Evolutionary conservation across 2,797 vertebrate genomes (phyloP).

Genomic region (Pseudomugil gertrudae): DNA sequence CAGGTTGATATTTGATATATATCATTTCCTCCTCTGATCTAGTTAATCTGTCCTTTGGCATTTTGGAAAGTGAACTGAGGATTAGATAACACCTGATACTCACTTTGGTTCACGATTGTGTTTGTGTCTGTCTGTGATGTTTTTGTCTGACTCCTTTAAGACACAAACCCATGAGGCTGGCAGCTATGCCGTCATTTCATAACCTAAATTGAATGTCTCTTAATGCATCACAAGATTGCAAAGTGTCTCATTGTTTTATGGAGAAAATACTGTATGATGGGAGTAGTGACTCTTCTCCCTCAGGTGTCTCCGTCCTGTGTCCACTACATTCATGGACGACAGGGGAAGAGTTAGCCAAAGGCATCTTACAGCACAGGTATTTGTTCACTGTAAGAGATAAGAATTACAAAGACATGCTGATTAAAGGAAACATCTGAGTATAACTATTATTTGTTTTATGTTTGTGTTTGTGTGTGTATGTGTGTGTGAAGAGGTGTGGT

Average conservation of each 20-base stretch:
- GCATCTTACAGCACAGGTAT: slow-evolving; percentile 91
- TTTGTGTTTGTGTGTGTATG: slow-evolving; percentile 20
- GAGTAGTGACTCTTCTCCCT: slow-evolving; percentile 12
- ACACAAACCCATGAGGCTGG: slow-evolving; percentile 9
- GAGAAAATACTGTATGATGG: neutral
- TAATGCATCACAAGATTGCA: slow-evolving; percentile 1
- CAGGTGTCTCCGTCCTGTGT: slow-evolving; percentile 90
- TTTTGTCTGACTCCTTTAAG: slow-evolving; percentile 40
- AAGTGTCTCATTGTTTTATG: neutral
- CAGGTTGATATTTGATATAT: slow-evolving; percentile 38
- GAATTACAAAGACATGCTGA: neutral
- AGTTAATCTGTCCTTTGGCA: slow-evolving; percentile 70
- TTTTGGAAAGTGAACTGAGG: slow-evolving; percentile 58
- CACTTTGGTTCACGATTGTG: slow-evolving; percentile 37
- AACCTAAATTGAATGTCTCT: neutral
- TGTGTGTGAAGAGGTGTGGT: slow-evolving; percentile 80
- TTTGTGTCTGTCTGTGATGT: slow-evolving; percentile 42
- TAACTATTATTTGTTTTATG: neutral
- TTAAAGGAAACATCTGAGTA: neutral
- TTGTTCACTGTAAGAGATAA: neutral
- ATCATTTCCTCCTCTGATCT: slow-evolving; percentile 64
- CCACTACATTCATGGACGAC: slow-evolving; percentile 94
- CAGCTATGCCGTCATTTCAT: slow-evolving; percentile 6
- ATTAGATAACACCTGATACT: slow-evolving; percentile 73
- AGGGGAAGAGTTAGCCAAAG: slow-evolving; percentile 90